Evolutionary conservation across 2,888 invertebrate genomes (phyloP).

Genomic region (Aleiodes leptofemur): DNA sequence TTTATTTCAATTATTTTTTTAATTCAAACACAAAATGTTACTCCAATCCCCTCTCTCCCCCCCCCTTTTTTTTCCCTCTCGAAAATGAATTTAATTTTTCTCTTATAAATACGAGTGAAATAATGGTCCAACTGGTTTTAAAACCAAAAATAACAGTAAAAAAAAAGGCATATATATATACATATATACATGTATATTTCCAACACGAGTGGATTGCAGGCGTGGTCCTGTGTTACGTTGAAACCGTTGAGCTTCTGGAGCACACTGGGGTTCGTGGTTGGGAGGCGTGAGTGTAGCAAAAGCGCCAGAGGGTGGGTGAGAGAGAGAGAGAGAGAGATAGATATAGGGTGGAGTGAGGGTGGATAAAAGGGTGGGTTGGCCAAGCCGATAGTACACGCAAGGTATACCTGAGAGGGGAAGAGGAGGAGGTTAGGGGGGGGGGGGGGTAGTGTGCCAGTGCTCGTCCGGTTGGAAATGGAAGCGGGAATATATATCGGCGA

Average conservation of each 20-base stretch:
- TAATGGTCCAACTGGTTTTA: constrained; percentile 25
- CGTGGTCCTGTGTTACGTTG: constrained; percentile 35
- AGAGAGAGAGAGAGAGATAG: constrained; percentile 9
- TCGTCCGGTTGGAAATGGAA: constrained; percentile 55
- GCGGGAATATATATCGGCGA: constrained; percentile 41
- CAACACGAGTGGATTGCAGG: constrained; percentile 31
- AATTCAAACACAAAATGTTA: too few relatives aligned
- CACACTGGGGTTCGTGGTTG: constrained; percentile 28
- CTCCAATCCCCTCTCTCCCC: too few relatives aligned
- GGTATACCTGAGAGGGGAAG: constrained; percentile 53
- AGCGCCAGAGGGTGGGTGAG: constrained; percentile 29
- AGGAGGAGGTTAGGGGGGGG: constrained; percentile 25
- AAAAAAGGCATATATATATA: not conserved
- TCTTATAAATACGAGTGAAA: constrained; percentile 12
- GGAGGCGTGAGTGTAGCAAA: constrained; percentile 34
- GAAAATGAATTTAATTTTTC: constrained; percentile 8
- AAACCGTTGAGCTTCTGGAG: constrained; percentile 33
- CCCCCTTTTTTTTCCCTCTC: not conserved
- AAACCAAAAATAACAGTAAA: not conserved
- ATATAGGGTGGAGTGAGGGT: not conserved
- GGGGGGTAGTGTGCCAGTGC: constrained; percentile 48
- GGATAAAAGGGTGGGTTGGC: constrained; percentile 32
- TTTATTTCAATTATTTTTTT: too few relatives aligned
- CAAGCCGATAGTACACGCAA: constrained; percentile 36
- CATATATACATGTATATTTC: not conserved